phyloP scores from a whole-genome alignment of 2,797 vertebrate species.

The Syndactyla subalaris region DNA sequence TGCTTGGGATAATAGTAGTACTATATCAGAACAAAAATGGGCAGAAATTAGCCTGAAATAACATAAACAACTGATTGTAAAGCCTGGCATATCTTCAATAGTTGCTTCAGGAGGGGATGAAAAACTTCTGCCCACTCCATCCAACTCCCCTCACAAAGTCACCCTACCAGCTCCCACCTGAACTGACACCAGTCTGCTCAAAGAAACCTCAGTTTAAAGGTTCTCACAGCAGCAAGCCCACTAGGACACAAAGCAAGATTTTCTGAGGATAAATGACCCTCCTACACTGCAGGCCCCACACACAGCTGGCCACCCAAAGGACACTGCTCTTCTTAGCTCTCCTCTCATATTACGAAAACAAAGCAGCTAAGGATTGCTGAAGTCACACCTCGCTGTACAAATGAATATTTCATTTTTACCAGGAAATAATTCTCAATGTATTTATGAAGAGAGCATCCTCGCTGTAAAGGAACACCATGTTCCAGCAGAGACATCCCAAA shows the following conservation, averaged over 20 bases:
- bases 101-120: rapidly evolving
- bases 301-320: background rate
- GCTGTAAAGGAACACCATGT: conserved; percentile 19
- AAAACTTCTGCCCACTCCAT: background rate
- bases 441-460: conserved; percentile 7
- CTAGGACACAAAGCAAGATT: background rate
- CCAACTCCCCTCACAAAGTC: background rate
- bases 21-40: background rate
- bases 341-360: background rate
- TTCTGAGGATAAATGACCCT: background rate
- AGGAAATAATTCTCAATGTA: background rate
- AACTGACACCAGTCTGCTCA: background rate
- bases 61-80: background rate
- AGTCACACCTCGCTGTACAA: background rate
- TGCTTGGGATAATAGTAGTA: background rate
- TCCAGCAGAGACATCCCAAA: conserved; percentile 49
- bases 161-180: background rate
- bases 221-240: background rate
- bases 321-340: background rate
- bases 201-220: background rate
- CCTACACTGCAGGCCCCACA: background rate
- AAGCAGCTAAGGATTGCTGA: background rate
- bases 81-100: background rate
- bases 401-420: conserved; percentile 31
- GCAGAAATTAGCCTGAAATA: background rate